Percentiles rank a stretch among this genome's conserved stretches.
phyloP scores from a whole-genome alignment of 2,888 invertebrate species.

The Metalampra italica region DNA sequence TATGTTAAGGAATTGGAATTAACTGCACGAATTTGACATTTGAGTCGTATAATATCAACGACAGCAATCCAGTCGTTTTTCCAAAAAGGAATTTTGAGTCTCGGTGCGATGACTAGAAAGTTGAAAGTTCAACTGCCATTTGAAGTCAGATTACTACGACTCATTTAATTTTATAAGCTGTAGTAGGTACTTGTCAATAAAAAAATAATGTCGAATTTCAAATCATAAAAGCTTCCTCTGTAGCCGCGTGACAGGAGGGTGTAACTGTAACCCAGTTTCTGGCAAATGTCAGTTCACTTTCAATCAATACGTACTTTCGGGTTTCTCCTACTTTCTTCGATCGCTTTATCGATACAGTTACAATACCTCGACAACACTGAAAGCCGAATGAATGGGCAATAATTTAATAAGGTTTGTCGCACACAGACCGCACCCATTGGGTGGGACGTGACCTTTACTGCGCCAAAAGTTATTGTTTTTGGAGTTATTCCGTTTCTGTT shows the following conservation, averaged over 20 bases:
- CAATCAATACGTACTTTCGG: conserved; percentile 16
- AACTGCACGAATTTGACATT: too few relatives aligned
- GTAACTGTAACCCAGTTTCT: conserved; percentile 14
- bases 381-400: conserved; percentile 30
- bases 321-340: conserved; percentile 21
- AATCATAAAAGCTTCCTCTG: too few relatives aligned
- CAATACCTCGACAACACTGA: conserved; percentile 24
- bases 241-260: conserved; percentile 13
- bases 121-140: too few relatives aligned
- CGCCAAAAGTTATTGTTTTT: neutral
- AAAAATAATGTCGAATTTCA: neutral
- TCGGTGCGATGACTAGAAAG: too few relatives aligned
- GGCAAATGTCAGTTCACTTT: conserved; percentile 8
- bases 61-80: too few relatives aligned
- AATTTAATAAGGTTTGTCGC: conserved; percentile 22
- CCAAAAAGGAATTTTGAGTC: too few relatives aligned
- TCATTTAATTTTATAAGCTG: too few relatives aligned
- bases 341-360: conserved; percentile 14
- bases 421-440: conserved; percentile 24
- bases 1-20: too few relatives aligned
- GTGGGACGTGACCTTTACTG: conserved; percentile 17
- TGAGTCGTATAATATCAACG: too few relatives aligned
- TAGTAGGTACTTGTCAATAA: too few relatives aligned
- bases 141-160: too few relatives aligned
- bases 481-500: neutral